Evolutionary conservation across 1,140 invertebrate genomes (phyloP).

Genomic region (Mycetomoellerius zeteki): DNA sequence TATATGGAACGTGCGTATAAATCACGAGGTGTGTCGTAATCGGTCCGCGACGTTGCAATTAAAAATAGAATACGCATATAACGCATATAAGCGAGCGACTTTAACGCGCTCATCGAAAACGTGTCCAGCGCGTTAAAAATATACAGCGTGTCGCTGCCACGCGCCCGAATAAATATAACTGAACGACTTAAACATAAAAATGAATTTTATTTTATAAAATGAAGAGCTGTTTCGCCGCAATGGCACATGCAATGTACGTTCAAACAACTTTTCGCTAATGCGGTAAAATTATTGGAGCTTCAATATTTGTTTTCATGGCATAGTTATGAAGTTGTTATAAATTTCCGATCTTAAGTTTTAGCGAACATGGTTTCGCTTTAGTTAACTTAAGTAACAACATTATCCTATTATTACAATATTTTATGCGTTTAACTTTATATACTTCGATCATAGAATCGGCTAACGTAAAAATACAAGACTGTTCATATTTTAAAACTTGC

Average conservation of each 20-base stretch:
- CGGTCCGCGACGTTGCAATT: constrained; percentile 46
- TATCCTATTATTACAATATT: constrained; percentile 21
- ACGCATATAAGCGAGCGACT: constrained; percentile 32
- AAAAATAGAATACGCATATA: constrained; percentile 58
- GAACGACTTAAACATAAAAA: not conserved
- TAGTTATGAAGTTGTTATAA: constrained; percentile 44
- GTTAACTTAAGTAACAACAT: constrained; percentile 21
- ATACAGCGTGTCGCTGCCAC: not conserved
- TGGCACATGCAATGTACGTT: not conserved
- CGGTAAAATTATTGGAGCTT: constrained; percentile 27
- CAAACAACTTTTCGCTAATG: not conserved
- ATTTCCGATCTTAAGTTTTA: constrained; percentile 33
- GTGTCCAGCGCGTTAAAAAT: constrained; percentile 31
- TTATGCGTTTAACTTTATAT: not conserved
- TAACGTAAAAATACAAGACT: not conserved
- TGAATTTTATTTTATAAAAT: constrained; percentile 14
- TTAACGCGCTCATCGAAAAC: constrained; percentile 26
- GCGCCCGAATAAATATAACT: constrained; percentile 38
- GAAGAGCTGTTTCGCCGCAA: not conserved
- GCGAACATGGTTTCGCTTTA: not conserved
- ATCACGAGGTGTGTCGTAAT: constrained; percentile 49
- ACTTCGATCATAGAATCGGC: not conserved
- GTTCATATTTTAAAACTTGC: not conserved
- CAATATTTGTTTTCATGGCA: constrained; percentile 26
- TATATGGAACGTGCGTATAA: not conserved